These are phyloP conservation scores for Sparidentex hasta DNA, from an alignment of 2,797 vertebrate species.

Conservation along the genomic window DNA sequence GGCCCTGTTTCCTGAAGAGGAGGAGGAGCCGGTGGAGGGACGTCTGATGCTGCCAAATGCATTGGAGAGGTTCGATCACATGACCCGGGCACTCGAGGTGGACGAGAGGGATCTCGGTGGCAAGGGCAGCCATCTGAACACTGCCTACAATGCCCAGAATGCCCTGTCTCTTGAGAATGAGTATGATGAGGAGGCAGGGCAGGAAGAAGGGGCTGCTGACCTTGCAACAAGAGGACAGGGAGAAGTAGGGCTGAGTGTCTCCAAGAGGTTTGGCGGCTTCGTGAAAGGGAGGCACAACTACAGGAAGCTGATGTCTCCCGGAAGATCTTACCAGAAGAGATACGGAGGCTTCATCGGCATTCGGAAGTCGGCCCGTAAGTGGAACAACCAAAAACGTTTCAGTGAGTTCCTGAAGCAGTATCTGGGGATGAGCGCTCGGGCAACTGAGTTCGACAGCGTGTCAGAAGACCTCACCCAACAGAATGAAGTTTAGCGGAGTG, in stretches of 20 bases:
- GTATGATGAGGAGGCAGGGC: slow-evolving; percentile 67
- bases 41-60: slow-evolving; percentile 69
- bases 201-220: slow-evolving; percentile 57
- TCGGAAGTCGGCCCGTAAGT: slow-evolving; percentile 95
- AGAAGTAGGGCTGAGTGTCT: slow-evolving; percentile 77
- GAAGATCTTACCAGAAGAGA: slow-evolving; percentile 92
- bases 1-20: slow-evolving; percentile 75
- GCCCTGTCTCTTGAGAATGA: slow-evolving; percentile 70
- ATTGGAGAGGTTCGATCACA: slow-evolving; percentile 81
- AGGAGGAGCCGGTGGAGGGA: slow-evolving; percentile 74
- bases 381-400: slow-evolving; percentile 99
- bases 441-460: slow-evolving; percentile 89
- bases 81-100: slow-evolving; percentile 75
- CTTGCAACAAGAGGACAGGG: slow-evolving; percentile 56
- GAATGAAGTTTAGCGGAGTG: slow-evolving; percentile 85
- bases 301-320: slow-evolving; percentile 83
- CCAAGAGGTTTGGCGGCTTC: slow-evolving; percentile 87
- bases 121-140: slow-evolving; percentile 57
- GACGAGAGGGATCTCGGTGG: slow-evolving; percentile 63
- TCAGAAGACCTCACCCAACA: slow-evolving; percentile 86
- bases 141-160: slow-evolving; percentile 71
- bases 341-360: slow-evolving; percentile 97
- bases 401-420: slow-evolving; percentile 98
- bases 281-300: slow-evolving; percentile 86
- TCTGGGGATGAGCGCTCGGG: slow-evolving; percentile 92